A percentile compares a stretch with the other conserved stretches of the same genome.
phyloP scores from a whole-genome alignment of 1,140 invertebrate genomes.

The Maconellicoccus hirsutus region DNA sequence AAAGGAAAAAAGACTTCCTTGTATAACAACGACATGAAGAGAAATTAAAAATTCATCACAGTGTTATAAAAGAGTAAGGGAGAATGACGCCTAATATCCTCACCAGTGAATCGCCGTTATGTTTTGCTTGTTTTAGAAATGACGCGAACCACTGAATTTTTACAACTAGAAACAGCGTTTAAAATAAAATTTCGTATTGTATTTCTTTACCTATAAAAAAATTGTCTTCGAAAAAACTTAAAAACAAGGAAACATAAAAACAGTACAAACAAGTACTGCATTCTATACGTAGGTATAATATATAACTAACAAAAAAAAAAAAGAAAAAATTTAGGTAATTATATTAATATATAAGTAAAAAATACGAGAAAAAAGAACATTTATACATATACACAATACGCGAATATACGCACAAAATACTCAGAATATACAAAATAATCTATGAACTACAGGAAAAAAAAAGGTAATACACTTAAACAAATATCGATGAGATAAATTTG shows the following conservation, averaged over 20 bases:
- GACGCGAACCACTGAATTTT: neutral
- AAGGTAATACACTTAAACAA: conserved; percentile 6
- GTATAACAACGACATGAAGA: too few species aligned
- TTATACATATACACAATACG: neutral
- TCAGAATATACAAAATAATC: neutral
- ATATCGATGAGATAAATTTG: conserved; percentile 17
- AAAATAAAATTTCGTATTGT: neutral
- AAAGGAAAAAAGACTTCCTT: too few species aligned
- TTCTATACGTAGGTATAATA: too few species aligned
- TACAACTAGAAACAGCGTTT: neutral
- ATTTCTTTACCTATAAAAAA: neutral
- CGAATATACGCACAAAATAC: neutral
- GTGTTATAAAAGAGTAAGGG: neutral
- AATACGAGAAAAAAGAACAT: conserved; percentile 5
- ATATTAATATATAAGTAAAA: neutral
- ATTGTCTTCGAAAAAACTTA: neutral
- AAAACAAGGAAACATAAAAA: neutral
- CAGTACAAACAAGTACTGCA: neutral
- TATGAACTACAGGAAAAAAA: neutral
- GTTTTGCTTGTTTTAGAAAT: too few species aligned
- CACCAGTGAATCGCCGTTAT: too few species aligned
- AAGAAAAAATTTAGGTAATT: neutral
- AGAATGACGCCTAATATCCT: too few species aligned
- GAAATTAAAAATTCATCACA: neutral
- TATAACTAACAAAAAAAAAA: neutral